These are phyloP conservation scores for Dallia pectoralis DNA, from an alignment of 2,797 vertebrate species.

Conservation along the genomic window DNA sequence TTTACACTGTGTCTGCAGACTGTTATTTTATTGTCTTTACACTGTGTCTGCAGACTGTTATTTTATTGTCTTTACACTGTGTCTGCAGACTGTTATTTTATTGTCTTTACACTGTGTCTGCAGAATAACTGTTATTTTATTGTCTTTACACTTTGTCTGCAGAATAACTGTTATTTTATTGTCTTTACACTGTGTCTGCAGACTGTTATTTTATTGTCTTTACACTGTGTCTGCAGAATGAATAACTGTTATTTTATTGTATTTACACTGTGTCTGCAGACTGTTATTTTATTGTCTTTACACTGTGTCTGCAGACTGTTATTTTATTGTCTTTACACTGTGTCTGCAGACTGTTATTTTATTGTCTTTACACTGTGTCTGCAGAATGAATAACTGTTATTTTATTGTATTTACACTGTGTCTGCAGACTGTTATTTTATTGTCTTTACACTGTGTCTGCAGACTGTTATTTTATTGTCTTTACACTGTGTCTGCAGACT, in stretches of 20 bases:
- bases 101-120: too few relatives aligned
- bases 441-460: too few relatives aligned
- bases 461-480: not conserved
- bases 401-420: not conserved
- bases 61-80: not conserved
- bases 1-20: not conserved
- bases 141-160: not conserved
- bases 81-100: not conserved
- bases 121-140: not conserved
- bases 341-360: not conserved
- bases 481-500: not conserved
- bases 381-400: not conserved
- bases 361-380: not conserved
- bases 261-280: not conserved
- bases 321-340: not conserved
- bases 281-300: too few relatives aligned
- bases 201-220: not conserved
- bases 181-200: not conserved
- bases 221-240: not conserved
- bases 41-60: too few relatives aligned
- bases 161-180: not conserved
- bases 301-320: too few relatives aligned
- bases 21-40: too few relatives aligned
- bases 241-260: not conserved
- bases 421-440: not conserved